phyloP scores from a whole-genome alignment of 2,113 vertebrate genomes.

The Butastur rufipennis region DNA sequence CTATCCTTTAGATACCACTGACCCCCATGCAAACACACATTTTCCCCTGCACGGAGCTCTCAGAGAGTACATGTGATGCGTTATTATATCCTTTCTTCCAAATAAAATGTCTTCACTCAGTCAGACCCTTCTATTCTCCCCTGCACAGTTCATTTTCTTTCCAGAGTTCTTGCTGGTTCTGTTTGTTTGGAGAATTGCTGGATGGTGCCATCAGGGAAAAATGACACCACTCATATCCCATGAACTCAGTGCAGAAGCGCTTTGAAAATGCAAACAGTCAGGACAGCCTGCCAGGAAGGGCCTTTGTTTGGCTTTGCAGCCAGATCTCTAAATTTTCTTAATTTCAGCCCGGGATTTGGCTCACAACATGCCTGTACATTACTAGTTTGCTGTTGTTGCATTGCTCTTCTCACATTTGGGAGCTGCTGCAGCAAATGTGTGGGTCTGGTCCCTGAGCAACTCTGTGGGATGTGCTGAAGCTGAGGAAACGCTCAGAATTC shows the following conservation, averaged over 20 bases:
- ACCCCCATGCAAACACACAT: background rate
- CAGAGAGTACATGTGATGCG: background rate
- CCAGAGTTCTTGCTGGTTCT: background rate
- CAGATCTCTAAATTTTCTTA: background rate
- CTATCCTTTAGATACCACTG: background rate
- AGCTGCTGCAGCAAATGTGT: background rate
- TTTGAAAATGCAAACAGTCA: background rate
- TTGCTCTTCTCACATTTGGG: background rate
- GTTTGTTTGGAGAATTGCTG: background rate
- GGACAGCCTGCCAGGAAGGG: background rate
- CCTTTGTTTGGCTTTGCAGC: background rate
- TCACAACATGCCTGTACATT: background rate
- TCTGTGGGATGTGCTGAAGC: background rate
- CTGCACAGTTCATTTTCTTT: background rate
- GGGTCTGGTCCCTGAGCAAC: background rate
- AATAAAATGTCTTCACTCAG: background rate
- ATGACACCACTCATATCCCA: background rate
- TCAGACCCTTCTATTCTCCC: background rate
- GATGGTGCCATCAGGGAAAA: background rate
- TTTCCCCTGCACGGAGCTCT: background rate
- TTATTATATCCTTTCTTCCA: background rate
- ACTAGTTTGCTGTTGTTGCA: background rate
- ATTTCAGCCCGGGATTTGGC: background rate
- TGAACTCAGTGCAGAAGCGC: background rate
- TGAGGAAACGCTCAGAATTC: background rate